phyloP scores from a whole-genome alignment of 1,140 invertebrate species.

The Lasioglossum albipes region DNA sequence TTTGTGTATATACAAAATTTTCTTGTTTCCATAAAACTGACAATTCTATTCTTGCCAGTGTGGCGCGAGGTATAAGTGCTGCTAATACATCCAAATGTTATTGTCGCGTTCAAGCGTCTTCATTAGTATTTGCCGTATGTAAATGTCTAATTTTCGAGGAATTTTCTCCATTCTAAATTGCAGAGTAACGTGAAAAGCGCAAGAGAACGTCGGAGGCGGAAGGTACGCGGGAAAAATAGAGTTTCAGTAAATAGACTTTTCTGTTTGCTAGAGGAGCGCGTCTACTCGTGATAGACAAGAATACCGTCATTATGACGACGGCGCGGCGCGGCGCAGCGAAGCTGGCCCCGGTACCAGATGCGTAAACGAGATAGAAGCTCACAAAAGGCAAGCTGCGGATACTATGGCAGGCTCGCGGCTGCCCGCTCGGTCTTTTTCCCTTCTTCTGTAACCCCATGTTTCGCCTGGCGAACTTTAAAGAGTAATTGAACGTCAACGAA shows the following conservation, averaged over 20 bases:
- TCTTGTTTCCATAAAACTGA: no score
- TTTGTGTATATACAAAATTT: no score
- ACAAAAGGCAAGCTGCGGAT: constrained; percentile 69
- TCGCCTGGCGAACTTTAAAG: constrained; percentile 70
- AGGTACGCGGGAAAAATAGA: constrained; percentile 22
- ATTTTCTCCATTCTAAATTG: neutral
- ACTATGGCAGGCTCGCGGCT: constrained; percentile 30
- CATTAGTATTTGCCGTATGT: neutral
- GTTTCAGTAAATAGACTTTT: constrained; percentile 61
- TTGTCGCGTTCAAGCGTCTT: no score
- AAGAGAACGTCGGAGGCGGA: neutral
- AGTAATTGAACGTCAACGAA: constrained; percentile 74
- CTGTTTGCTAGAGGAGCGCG: constrained; percentile 42
- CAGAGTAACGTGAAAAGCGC: neutral
- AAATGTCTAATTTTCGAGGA: constrained; percentile 18
- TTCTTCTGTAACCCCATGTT: constrained; percentile 32
- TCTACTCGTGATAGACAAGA: constrained; percentile 61
- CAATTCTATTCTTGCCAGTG: no score
- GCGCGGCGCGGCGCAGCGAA: constrained; percentile 54
- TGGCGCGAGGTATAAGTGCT: no score
- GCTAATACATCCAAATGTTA: no score
- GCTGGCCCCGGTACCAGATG: constrained; percentile 63
- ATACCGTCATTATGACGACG: constrained; percentile 60
- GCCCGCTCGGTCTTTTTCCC: constrained; percentile 53
- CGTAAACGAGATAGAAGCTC: constrained; percentile 70